Conservation (phyloP, 2,797 vertebrate genomes). For the Cynodonichthys magdalenae region DNA sequence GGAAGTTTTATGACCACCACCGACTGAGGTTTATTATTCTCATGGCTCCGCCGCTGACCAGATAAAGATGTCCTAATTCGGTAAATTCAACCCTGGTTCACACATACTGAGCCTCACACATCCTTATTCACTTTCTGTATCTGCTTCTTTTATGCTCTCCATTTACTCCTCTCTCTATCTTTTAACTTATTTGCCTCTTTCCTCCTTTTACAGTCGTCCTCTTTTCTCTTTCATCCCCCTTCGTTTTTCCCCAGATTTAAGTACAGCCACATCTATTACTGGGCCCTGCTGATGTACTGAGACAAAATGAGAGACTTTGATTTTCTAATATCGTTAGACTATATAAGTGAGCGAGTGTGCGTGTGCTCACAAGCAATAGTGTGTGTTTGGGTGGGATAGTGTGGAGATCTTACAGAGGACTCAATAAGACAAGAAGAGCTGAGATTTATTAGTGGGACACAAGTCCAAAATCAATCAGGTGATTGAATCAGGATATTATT, state of each 20-base stretch:
- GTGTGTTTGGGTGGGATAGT: constrained; percentile 44
- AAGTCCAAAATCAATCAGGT: constrained; percentile 86
- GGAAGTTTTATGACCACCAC: constrained; percentile 22
- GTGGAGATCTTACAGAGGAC: constrained; percentile 85
- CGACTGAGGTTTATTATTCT: constrained; percentile 49
- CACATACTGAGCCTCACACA: constrained; percentile 32
- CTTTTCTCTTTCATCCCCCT: constrained; percentile 25
- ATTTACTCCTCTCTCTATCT: constrained; percentile 33
- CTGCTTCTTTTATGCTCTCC: constrained; percentile 39
- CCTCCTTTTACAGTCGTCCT: constrained; percentile 21
- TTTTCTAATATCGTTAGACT: constrained; percentile 94
- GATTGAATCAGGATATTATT: constrained; percentile 88
- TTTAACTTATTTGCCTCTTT: constrained; percentile 37
- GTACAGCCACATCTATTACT: constrained; percentile 79
- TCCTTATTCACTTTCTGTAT: constrained; percentile 57
- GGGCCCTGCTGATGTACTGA: constrained; percentile 76
- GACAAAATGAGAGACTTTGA: constrained; percentile 91
- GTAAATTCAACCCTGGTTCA: constrained; percentile 50
- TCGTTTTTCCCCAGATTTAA: constrained; percentile 57
- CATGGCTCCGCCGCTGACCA: constrained; percentile 45
- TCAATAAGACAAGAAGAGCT: constrained; percentile 92
- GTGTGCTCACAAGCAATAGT: background rate
- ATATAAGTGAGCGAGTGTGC: constrained; percentile 42
- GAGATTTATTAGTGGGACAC: constrained; percentile 85
- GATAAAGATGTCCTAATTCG: constrained; percentile 62